Evolutionary conservation across 2,797 vertebrate genomes (phyloP), one percentile per base, ranked within the genome.

Genomic region (Pachyuromys duprasi): DNA sequence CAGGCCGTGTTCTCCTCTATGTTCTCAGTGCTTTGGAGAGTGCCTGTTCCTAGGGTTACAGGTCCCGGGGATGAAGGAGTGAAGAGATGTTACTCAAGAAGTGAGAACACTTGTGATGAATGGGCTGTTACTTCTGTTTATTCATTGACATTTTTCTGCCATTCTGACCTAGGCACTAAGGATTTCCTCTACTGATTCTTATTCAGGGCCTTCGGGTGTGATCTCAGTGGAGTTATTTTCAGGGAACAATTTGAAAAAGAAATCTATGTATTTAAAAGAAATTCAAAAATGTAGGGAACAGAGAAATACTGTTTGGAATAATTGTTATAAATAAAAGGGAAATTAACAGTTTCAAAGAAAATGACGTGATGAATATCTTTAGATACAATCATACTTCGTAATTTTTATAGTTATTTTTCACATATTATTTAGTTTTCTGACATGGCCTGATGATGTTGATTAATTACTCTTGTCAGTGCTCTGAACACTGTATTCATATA

Each of bases 341-440:
- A 94, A 79, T 65, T 74, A 36, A 69, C 65, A 65, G 75, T 86
- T 89, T 92, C 60, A 95, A 94, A 86, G 79, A 86, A 81, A 86
- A 65, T 57, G 76, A 62, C 57, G 26, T 53, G 33, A 93, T 60
- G 24, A 82, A 18, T 72, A 12, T 95, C 28, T 57, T 67, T 93
- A 74, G n/a, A 22, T 92, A 53, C 26, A 93, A 4, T 76, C 6
- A 18, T 57, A 72, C n/a, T 88, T 45, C 49, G 18, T 69, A 84
- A 70, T 90, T 87, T 88, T 45, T 89, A 76, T 69, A 63, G 72
- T 78, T 86, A 49, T 42, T 96, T 80, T 81, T 67, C n/a, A 28
- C 5, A 91, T 74, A 89, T 89, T 94, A 45, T 90, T 83, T 89
- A 33, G 28, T 82, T 96, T 36, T 91, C 49, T 89, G 72, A 96